These are phyloP conservation scores for Empidonax alnorum DNA, from an alignment of 2,113 vertebrate species.

Conservation along the genomic window DNA sequence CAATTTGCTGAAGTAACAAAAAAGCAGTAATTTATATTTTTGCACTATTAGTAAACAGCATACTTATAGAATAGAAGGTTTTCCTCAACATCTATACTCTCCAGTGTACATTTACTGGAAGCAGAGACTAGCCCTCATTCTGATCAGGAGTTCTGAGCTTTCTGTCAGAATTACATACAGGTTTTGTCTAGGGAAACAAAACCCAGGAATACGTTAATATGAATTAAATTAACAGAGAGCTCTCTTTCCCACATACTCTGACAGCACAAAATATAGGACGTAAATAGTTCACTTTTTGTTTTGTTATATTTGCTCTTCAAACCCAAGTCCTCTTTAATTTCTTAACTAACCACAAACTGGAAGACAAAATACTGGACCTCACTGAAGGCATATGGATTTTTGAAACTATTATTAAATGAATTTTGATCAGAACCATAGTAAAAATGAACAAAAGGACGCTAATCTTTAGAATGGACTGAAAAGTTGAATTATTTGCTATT, in stretches of 20 bases:
- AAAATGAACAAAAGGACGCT: neutral
- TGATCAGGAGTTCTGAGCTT: neutral
- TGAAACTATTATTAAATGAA: neutral
- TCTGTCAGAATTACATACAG: neutral
- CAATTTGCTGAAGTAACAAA: constrained; percentile 83
- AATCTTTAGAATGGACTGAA: neutral
- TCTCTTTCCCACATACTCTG: neutral
- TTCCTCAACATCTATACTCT: neutral
- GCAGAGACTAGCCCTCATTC: neutral
- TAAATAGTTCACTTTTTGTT: neutral
- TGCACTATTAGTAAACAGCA: neutral
- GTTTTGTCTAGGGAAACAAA: neutral
- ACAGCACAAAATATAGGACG: neutral
- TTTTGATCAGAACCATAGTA: neutral
- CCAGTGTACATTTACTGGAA: neutral
- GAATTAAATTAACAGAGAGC: neutral
- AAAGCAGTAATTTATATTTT: constrained; percentile 67
- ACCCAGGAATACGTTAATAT: neutral
- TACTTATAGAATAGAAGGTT: neutral
- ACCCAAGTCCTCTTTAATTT: neutral
- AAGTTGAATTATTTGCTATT: neutral
- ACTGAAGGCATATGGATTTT: neutral
- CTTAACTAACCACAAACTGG: neutral
- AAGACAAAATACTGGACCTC: neutral
- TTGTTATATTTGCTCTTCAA: neutral